Conservation (phyloP, 2,113 vertebrate species). For the Rissa tridactyla region DNA sequence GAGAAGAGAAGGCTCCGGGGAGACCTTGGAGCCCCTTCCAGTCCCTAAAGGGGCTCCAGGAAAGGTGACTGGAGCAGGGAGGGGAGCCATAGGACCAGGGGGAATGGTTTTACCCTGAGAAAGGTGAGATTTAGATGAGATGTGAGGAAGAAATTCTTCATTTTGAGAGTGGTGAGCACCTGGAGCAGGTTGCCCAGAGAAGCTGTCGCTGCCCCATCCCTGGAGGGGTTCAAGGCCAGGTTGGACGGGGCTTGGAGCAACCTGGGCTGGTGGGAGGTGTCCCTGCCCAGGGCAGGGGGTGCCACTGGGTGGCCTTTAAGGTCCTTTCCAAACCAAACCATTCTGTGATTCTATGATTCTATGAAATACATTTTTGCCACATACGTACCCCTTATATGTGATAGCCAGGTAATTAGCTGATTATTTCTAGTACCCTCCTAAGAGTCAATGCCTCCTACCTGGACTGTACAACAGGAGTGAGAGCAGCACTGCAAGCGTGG, state of each 20-base stretch:
- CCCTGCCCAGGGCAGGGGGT: not conserved
- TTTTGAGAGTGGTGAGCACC: not conserved
- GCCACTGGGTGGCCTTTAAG: not conserved
- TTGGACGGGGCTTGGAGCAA: not conserved
- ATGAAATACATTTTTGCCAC: not conserved
- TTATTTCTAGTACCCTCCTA: not conserved
- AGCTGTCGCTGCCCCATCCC: not conserved
- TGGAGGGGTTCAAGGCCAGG: not conserved
- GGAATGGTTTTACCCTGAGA: not conserved
- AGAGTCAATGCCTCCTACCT: not conserved
- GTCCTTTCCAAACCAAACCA: not conserved
- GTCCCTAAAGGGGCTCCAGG: not conserved
- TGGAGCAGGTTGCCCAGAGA: not conserved
- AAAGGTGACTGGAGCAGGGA: not conserved
- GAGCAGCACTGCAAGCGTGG: not conserved
- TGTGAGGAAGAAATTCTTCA: not conserved
- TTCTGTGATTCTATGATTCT: not conserved
- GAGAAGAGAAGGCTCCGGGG: not conserved
- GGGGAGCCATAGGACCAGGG: not conserved
- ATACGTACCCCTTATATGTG: fast-evolving
- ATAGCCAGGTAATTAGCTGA: not conserved
- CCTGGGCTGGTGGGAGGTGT: not conserved
- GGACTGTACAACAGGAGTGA: not conserved
- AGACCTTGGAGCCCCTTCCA: not conserved
- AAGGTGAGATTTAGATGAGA: not conserved